Evolutionary conservation across 2,113 vertebrate genomes (phyloP).

Genomic region (Chrysochloris asiatica): DNA sequence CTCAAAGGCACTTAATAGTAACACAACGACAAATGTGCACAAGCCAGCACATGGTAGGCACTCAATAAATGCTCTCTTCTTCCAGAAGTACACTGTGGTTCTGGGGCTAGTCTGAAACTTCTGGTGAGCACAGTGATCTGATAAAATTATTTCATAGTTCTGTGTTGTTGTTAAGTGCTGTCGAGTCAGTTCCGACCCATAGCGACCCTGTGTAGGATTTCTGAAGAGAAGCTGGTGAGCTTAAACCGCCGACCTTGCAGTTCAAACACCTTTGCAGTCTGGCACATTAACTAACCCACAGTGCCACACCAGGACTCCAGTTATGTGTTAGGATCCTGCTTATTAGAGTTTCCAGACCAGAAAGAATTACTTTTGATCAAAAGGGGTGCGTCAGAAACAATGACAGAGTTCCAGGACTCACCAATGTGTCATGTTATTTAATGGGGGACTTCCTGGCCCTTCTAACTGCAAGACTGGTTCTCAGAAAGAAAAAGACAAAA

Average conservation of each 20-base stretch:
- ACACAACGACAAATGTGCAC: too few species aligned
- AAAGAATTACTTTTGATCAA: conserved; percentile 25
- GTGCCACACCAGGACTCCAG: too few species aligned
- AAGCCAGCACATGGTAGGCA: not conserved
- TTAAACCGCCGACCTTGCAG: too few species aligned
- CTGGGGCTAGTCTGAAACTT: conserved; percentile 12
- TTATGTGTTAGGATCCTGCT: conserved; percentile 1
- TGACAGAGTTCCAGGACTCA: conserved; percentile 47
- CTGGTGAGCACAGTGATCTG: not conserved
- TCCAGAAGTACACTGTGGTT: not conserved
- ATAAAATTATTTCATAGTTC: conserved; percentile 24
- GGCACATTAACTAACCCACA: too few species aligned
- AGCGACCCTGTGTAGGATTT: too few species aligned
- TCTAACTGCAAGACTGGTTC: too few species aligned
- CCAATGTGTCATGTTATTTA: conserved; percentile 52
- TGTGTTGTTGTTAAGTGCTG: too few species aligned
- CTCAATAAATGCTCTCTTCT: not conserved
- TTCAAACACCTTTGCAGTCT: too few species aligned
- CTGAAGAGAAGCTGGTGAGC: too few species aligned
- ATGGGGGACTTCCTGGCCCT: conserved; percentile 14
- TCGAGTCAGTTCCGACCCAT: too few species aligned
- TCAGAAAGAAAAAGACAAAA: not conserved
- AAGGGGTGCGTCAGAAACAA: not conserved
- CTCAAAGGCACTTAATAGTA: too few species aligned
- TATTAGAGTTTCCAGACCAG: conserved; percentile 33